Conservation (phyloP, 2,113 vertebrate species). For the Axis porcinus region DNA sequence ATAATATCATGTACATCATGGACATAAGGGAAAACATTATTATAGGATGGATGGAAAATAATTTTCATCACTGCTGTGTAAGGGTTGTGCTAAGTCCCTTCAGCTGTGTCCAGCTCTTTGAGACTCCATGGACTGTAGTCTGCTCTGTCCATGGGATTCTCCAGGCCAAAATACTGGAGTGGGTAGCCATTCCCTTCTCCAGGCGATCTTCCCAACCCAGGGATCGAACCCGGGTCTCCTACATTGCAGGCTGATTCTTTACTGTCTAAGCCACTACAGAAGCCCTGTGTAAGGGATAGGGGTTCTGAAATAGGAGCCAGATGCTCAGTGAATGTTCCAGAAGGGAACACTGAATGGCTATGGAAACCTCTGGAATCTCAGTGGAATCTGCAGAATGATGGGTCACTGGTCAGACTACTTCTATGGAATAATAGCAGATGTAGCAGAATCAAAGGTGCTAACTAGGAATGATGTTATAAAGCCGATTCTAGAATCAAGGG, state of each 20-base stretch:
- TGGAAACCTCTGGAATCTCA: background rate
- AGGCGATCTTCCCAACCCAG: background rate
- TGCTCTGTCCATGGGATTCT: background rate
- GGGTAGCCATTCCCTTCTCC: background rate
- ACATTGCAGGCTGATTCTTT: background rate
- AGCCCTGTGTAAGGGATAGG: background rate
- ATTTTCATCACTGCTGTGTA: background rate
- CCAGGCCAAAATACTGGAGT: background rate
- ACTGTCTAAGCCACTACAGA: background rate
- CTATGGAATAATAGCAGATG: background rate
- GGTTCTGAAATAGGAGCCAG: background rate
- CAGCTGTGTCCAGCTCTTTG: background rate
- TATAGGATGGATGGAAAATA: background rate
- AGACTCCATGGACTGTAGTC: background rate
- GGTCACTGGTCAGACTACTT: background rate
- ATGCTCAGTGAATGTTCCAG: background rate
- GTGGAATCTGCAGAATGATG: background rate
- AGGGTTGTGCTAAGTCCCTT: background rate
- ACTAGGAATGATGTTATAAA: background rate
- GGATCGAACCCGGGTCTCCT: background rate
- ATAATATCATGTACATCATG: background rate
- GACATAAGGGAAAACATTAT: background rate
- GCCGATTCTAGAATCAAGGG: background rate
- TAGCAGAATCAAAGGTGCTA: background rate
- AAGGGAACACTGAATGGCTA: background rate